These are phyloP conservation scores for Nezara viridula DNA, from an alignment of 2,888 invertebrate genomes.

Conservation along the genomic window DNA sequence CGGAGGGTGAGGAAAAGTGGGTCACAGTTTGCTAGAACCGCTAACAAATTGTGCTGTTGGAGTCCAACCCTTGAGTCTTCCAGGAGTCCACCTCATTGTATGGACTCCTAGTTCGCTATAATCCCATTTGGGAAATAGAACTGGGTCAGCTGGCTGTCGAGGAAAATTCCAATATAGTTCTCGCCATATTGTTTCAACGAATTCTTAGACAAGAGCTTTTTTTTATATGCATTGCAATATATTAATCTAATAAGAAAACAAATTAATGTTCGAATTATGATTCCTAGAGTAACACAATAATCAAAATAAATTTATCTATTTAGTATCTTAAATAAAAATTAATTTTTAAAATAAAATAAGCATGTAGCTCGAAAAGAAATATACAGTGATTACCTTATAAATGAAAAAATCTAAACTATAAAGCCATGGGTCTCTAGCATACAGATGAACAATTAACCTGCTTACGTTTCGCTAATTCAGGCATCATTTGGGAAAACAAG, in stretches of 20 bases:
- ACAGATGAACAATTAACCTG: no score
- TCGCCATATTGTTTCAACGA: neutral
- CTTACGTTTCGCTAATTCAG: no score
- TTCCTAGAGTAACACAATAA: neutral
- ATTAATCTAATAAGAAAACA: no score
- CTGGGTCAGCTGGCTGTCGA: constrained; percentile 2
- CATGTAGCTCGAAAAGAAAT: no score
- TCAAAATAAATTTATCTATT: neutral
- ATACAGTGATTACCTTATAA: no score
- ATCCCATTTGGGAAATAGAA: constrained; percentile 37
- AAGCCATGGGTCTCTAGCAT: no score
- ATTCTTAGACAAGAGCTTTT: neutral
- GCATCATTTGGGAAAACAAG: no score
- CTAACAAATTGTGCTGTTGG: neutral
- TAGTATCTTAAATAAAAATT: no score
- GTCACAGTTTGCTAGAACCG: neutral
- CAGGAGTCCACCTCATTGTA: neutral
- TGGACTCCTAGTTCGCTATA: neutral
- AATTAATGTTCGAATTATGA: neutral
- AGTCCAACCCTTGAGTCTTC: neutral
- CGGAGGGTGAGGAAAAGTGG: neutral
- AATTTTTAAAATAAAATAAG: no score
- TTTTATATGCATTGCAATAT: neutral
- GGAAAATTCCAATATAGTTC: neutral
- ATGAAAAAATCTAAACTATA: no score